These are phyloP conservation scores for Leptobrachium ailaonicum DNA, from an alignment of 2,113 vertebrate genomes.

Conservation along the genomic window DNA sequence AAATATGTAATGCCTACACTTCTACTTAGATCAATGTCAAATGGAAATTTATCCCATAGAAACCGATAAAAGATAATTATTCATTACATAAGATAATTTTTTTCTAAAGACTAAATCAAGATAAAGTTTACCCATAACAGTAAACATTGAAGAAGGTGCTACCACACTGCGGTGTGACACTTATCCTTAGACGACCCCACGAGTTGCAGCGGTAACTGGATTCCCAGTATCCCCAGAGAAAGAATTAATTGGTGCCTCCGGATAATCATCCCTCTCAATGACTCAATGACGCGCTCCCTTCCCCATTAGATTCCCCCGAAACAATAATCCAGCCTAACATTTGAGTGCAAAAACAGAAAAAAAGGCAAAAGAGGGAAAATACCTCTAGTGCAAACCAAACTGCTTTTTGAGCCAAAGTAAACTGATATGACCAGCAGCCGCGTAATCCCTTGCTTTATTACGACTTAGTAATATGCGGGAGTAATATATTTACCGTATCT, in stretches of 20 bases:
- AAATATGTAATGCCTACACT: too few relatives aligned
- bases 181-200: conserved; percentile 12
- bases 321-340: not conserved
- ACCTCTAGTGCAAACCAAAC: conserved; percentile 1
- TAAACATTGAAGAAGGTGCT: not conserved
- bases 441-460: conserved; percentile 9
- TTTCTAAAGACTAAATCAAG: not conserved
- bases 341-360: too few relatives aligned
- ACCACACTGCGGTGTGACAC: not conserved
- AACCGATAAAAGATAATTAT: not conserved
- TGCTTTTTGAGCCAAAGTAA: not conserved
- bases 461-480: not conserved
- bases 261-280: conserved; percentile 11
- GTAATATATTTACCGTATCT: conserved; percentile 45
- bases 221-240: not conserved
- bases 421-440: not conserved
- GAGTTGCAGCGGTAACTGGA: not conserved
- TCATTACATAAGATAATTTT: not conserved
- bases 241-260: conserved; percentile 1
- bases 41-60: not conserved
- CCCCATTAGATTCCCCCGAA: not conserved
- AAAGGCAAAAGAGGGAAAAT: not conserved
- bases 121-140: not conserved
- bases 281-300: conserved; percentile 1
- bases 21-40: too few relatives aligned